These are phyloP conservation scores for Mnemiopsis leidyi DNA, from an alignment of 37 sponge, comb jelly and placozoan genomes.

Conservation along the genomic window DNA sequence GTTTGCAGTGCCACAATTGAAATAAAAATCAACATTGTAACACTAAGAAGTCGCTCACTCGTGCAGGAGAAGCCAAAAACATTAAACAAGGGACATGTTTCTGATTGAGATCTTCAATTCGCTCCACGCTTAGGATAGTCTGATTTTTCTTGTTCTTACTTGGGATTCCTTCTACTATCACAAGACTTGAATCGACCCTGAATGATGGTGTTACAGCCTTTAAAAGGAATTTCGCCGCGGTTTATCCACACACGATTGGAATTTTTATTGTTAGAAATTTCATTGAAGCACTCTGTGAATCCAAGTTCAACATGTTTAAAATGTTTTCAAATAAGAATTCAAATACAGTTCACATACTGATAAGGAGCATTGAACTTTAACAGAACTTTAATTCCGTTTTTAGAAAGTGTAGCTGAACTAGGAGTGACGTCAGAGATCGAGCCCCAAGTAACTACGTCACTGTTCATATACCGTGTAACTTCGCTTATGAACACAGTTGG, in stretches of 20 bases:
- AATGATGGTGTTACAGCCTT: no score
- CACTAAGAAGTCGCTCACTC: no score
- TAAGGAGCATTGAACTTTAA: neutral
- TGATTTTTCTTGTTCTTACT: neutral
- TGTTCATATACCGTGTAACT: neutral
- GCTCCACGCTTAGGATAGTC: neutral
- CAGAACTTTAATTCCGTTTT: neutral
- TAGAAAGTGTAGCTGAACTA: neutral
- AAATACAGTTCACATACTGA: no score
- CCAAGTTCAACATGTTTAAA: no score
- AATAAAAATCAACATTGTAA: no score
- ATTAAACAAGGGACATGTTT: neutral
- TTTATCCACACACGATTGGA: no score
- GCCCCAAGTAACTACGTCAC: neutral
- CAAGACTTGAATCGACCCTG: neutral
- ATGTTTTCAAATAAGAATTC: no score
- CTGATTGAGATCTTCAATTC: neutral
- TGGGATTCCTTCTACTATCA: neutral
- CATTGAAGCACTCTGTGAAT: no score
- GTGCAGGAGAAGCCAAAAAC: neutral
- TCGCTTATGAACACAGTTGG: neutral
- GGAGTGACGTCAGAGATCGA: neutral
- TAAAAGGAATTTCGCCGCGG: no score
- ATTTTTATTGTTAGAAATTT: no score
- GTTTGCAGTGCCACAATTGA: no score